These are phyloP conservation scores for Rhinolophus ferrumequinum DNA, from an alignment of 2,113 vertebrate genomes.

Conservation along the genomic window DNA sequence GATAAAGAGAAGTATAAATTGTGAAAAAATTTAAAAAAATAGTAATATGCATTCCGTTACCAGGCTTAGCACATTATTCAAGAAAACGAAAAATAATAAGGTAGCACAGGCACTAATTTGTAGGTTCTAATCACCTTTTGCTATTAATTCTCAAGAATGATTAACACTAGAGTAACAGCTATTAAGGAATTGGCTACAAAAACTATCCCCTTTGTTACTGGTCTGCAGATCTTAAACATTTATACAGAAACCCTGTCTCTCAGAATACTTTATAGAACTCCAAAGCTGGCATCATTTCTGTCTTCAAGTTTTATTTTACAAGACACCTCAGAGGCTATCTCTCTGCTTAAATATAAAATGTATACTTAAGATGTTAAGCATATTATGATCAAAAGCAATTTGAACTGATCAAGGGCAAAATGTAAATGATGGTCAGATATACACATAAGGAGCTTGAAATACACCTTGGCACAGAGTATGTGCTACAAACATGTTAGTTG, in stretches of 20 bases:
- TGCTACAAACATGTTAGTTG: background rate
- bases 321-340: background rate
- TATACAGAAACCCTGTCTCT: background rate
- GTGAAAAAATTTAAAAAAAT: background rate
- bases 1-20: background rate
- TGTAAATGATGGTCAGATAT: background rate
- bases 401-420: background rate
- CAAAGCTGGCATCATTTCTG: background rate
- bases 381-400: background rate
- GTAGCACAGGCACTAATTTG: background rate
- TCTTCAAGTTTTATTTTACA: background rate
- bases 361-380: background rate
- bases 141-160: background rate
- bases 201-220: background rate
- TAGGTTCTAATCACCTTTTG: background rate
- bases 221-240: background rate
- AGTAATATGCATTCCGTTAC: background rate
- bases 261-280: background rate
- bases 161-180: background rate
- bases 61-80: background rate
- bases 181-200: background rate
- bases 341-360: background rate
- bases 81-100: background rate
- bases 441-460: background rate
- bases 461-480: fast-evolving